Base-by-base conservation (phyloP, 2,113 vertebrate species). In the Uria aalge region DNA sequence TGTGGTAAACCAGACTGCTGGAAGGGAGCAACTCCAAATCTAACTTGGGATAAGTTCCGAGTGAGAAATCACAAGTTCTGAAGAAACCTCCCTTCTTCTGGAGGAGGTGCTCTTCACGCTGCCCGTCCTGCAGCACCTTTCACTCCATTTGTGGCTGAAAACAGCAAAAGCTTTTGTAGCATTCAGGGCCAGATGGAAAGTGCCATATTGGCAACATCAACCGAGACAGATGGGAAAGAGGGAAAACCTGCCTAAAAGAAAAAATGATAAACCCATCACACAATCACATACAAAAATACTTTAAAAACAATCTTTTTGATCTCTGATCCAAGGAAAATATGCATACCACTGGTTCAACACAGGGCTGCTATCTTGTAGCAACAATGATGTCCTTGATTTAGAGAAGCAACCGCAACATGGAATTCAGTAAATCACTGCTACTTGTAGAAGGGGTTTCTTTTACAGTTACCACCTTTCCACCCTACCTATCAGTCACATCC, bases 81-180 rank as follows among this genome's bases (percentile, higher is more conserved):
- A 30, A 85, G 91, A 91, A 92, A 52, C 7, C 67, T 90, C 53
- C 48, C 84, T 94, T 47, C 85, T 91, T 92, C 94, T 95, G 96
- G 67, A 45, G 95, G 94, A 88, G 86, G 89, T 92, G 86, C 95
- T 96, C 92, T 86, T 96, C 94, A 89, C 94, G 91, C 92, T 96
- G 96, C 94, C 95, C 91, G 66, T 94, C 91, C 94, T 5, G 23
- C 89, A 94, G 86, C 95, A 95, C 94, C 94, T 97, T 96, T 56
- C 69, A 8, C 86, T 22, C 56, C 89, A 95, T 72, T 52, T 40
- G 89, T 56, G 89, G 84, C 86, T 96, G 96, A 76, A 97, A 96
- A 92, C 97, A 97, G 96, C 96, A 95, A 96, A 97, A 96, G 95
- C 91, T 97, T 95, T 76, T 88, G 91, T 57, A 95, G 96, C 96